Base-by-base conservation (phyloP, 2,888 invertebrate genomes). In the Oegoconia quadripuncta region DNA sequence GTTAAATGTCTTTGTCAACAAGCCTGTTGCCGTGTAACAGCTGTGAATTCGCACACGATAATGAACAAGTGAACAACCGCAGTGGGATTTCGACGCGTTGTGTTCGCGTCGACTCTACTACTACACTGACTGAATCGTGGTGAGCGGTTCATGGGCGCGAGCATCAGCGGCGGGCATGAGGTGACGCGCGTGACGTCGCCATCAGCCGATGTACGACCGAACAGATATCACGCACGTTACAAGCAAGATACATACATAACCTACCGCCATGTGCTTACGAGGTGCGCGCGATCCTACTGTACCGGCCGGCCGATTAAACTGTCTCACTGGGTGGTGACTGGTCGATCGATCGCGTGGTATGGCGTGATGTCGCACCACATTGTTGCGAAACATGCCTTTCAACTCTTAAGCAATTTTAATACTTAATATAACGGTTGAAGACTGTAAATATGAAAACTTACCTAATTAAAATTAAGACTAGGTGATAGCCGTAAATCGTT, bases 301-400 rank as follows among this genome's bases (percentile, higher is more conserved):
- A 14, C 5, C 15, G 2, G 11, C 25, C 11, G 13, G 12, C 26
- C n/a, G n/a, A n/a, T n/a, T n/a, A n/a, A n/a, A n/a, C n/a, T n/a
- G n/a, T n/a, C n/a, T n/a, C 8, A 14, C 27, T 5, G 8, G 18
- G 23, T 4, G 22, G 9, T 27, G 27, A 34, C 34, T 27, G 44
- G 32, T 52, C 55, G 61, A 68, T 59, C 64, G 64, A 74, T 80
- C 72, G 79, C 69, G 69, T 68, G 79, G 66, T 67, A 64, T 86
- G 83, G 84, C 86, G 84, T 83, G 77, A 79, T 74, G 64, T 74
- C 76, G 70, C 56, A 64, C 74, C 72, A 74, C 60, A 56, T 44
- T 44, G 39, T 72, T 79, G 72, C 74, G 82, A 83, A 84, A 84
- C 74, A 42, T 11, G n/a, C 5, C 25, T 1, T 7, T 28, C 2